Percentiles rank a stretch among this genome's conserved stretches.
These are phyloP conservation scores for Salvelinus fontinalis DNA, from an alignment of 2,113 vertebrate species.

Conservation along the genomic window DNA sequence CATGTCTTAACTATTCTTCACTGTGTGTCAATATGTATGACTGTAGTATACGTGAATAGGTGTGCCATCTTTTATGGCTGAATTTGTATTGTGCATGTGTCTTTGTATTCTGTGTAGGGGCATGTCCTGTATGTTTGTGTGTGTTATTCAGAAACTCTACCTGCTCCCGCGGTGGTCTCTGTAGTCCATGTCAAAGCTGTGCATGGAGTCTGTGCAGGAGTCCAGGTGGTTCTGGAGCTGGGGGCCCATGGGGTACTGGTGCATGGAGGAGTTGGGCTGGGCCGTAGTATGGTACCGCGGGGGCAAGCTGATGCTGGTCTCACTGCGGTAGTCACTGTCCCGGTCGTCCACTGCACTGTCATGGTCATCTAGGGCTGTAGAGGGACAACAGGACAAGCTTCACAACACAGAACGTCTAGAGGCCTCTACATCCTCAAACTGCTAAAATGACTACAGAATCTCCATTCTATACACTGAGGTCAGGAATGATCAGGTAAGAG, in stretches of 20 bases:
- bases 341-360: conserved; percentile 94
- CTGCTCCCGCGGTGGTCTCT: conserved; percentile 81
- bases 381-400: conserved; percentile 12
- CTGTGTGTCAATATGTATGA: background rate
- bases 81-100: background rate
- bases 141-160: conserved; percentile 59
- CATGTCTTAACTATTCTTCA: background rate
- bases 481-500: conserved; percentile 4
- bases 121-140: background rate
- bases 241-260: conserved; percentile 85
- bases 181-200: conserved; percentile 85
- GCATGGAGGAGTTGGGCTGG: conserved; percentile 91
- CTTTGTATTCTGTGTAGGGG: background rate
- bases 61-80: background rate
- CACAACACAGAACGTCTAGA: background rate
- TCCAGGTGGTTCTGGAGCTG: conserved; percentile 75
- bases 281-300: conserved; percentile 86
- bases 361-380: conserved; percentile 88
- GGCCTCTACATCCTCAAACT: background rate
- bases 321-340: conserved; percentile 97
- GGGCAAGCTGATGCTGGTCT: conserved; percentile 91
- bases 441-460: background rate
- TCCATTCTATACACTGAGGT: background rate
- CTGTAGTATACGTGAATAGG: background rate
- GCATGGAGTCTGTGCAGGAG: conserved; percentile 81